phyloP scores from a whole-genome alignment of 1,140 invertebrate species.

The Drosophila repletoides region DNA sequence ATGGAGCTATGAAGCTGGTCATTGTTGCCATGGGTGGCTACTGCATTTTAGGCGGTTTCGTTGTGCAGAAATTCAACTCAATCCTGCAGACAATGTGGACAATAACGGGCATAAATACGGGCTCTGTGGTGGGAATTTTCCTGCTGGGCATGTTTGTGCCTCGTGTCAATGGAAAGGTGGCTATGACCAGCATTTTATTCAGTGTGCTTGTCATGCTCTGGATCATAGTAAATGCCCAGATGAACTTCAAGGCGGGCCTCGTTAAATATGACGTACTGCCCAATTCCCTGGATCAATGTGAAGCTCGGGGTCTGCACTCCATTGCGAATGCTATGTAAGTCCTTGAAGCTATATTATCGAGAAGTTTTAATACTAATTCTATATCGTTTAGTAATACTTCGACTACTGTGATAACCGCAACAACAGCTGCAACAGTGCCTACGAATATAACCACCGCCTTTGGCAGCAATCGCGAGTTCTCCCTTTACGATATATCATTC shows the following conservation, averaged over 20 bases:
- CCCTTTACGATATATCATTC: slow-evolving; percentile 85
- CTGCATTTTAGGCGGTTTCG: slow-evolving; percentile 85
- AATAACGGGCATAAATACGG: slow-evolving; percentile 86
- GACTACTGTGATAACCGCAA: slow-evolving; percentile 14
- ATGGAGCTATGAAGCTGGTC: slow-evolving; percentile 86
- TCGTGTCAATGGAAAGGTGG: slow-evolving; percentile 86
- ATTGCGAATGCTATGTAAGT: slow-evolving; percentile 61
- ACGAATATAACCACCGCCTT: slow-evolving; percentile 59
- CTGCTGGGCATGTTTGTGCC: slow-evolving; percentile 89
- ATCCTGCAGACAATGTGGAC: slow-evolving; percentile 86
- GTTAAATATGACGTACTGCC: slow-evolving; percentile 83
- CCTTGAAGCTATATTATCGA: neutral
- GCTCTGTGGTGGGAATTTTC: slow-evolving; percentile 89
- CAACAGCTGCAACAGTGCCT: slow-evolving; percentile 7
- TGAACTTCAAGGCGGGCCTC: slow-evolving; percentile 85
- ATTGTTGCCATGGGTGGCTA: slow-evolving; percentile 84
- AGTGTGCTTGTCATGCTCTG: slow-evolving; percentile 88
- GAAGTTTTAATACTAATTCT: neutral
- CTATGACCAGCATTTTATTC: slow-evolving; percentile 86
- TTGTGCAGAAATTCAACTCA: slow-evolving; percentile 86
- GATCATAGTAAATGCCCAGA: slow-evolving; percentile 90
- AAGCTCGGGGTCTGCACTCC: slow-evolving; percentile 68
- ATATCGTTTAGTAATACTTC: slow-evolving; percentile 25
- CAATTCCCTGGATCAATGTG: slow-evolving; percentile 85
- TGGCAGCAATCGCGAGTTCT: slow-evolving; percentile 81